Percentiles rank a stretch among this genome's conserved stretches.
These are phyloP conservation scores for human (Homo sapiens) DNA, from an alignment of 2,113 vertebrate genomes.

Conservation along the genomic window DNA sequence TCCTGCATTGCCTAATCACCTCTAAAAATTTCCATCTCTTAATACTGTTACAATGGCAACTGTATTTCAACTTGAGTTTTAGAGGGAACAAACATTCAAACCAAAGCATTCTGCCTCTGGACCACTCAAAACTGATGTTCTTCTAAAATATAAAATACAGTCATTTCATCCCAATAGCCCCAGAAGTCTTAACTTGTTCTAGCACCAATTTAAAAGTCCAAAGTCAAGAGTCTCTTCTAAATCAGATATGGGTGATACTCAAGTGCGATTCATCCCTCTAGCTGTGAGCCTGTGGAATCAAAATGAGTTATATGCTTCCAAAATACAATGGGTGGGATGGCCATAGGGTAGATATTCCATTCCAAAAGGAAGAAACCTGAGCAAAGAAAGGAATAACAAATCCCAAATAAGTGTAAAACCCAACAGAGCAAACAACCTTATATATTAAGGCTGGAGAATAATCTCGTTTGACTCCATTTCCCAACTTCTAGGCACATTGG, in stretches of 20 bases:
- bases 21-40: background rate
- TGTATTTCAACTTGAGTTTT: background rate
- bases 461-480: background rate
- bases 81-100: background rate
- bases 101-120: background rate
- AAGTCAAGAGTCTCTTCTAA: background rate
- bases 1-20: background rate
- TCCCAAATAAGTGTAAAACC: background rate
- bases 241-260: background rate
- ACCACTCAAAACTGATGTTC: background rate
- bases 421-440: background rate
- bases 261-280: background rate
- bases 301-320: background rate
- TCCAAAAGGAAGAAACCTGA: background rate
- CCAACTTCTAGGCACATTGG: background rate
- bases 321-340: background rate
- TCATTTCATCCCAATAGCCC: background rate
- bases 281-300: background rate
- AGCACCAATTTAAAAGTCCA: background rate
- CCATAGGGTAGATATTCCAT: background rate
- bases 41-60: background rate
- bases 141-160: background rate
- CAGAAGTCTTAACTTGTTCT: background rate
- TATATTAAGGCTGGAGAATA: background rate
- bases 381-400: background rate